These are phyloP conservation scores for Pyralis farinalis DNA, from an alignment of 2,888 invertebrate genomes.

Conservation along the genomic window DNA sequence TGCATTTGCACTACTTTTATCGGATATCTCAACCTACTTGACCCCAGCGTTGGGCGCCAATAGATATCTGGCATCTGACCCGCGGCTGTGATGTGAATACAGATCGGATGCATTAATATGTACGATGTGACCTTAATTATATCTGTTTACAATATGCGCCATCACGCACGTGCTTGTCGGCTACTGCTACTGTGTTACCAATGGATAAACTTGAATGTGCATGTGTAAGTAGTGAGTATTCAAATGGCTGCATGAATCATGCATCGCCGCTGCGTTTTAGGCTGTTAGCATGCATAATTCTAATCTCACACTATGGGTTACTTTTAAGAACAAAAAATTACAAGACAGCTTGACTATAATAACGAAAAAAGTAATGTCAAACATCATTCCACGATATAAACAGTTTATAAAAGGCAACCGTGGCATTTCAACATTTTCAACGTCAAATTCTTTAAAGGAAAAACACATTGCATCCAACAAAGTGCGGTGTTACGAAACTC, in stretches of 20 bases:
- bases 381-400: too few species aligned
- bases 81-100: conserved; percentile 47
- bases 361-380: too few species aligned
- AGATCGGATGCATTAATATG: conserved; percentile 48
- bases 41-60: conserved; percentile 30
- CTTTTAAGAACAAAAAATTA: too few species aligned
- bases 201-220: neutral
- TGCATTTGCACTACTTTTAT: conserved; percentile 16
- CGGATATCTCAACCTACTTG: conserved; percentile 32
- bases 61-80: conserved; percentile 51
- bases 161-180: conserved; percentile 37
- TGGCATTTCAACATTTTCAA: too few species aligned
- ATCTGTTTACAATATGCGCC: conserved; percentile 54
- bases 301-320: too few species aligned
- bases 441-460: neutral
- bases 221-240: neutral
- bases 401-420: too few species aligned
- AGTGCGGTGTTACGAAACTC: conserved; percentile 1
- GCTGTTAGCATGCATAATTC: too few species aligned
- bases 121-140: conserved; percentile 59
- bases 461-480: neutral
- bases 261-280: too few species aligned
- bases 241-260: too few species aligned
- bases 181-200: conserved; percentile 2
- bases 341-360: too few species aligned